Evolutionary conservation across 2,113 vertebrate species (phyloP).

Genomic region (Onychostoma macrolepis): DNA sequence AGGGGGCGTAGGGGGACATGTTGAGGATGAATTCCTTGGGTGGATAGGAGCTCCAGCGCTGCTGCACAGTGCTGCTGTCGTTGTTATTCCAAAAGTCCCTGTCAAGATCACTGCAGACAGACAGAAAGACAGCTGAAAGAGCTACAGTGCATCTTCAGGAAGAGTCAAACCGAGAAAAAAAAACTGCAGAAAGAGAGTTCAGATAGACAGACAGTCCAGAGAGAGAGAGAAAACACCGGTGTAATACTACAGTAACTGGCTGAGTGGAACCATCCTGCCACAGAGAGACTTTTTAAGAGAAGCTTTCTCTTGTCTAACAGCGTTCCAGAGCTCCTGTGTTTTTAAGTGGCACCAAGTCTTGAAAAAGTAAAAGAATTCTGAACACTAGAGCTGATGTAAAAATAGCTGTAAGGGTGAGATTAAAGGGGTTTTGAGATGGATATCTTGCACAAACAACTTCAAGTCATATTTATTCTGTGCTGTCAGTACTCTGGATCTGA

Average conservation of each 20-base stretch:
- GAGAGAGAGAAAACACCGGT: neutral
- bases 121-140: slow-evolving; percentile 32
- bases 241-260: slow-evolving; percentile 15
- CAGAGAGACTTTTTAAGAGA: slow-evolving; percentile 1
- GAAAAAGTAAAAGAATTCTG: slow-evolving; percentile 9
- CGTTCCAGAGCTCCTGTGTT: neutral
- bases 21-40: slow-evolving; percentile 99
- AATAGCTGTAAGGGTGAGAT: slow-evolving; percentile 5
- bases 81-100: slow-evolving; percentile 99
- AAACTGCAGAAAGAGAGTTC: neutral
- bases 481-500: slow-evolving; percentile 2
- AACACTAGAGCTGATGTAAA: neutral
- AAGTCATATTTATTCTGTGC: slow-evolving; percentile 17
- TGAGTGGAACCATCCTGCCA: neutral
- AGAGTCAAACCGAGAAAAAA: neutral
- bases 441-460: neutral
- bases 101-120: slow-evolving; percentile 94
- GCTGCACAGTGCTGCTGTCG: slow-evolving; percentile 98
- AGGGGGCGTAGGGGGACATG: slow-evolving; percentile 99
- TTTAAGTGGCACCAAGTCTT: slow-evolving; percentile 3
- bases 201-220: neutral
- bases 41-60: slow-evolving; percentile 99
- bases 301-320: neutral
- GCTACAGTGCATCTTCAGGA: neutral
- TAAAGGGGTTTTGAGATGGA: slow-evolving; percentile 16